Percentiles rank a stretch among this genome's conserved stretches.
Evolutionary conservation across 2,888 invertebrate genomes (phyloP).

Genomic region (Helicoverpa assulta): DNA sequence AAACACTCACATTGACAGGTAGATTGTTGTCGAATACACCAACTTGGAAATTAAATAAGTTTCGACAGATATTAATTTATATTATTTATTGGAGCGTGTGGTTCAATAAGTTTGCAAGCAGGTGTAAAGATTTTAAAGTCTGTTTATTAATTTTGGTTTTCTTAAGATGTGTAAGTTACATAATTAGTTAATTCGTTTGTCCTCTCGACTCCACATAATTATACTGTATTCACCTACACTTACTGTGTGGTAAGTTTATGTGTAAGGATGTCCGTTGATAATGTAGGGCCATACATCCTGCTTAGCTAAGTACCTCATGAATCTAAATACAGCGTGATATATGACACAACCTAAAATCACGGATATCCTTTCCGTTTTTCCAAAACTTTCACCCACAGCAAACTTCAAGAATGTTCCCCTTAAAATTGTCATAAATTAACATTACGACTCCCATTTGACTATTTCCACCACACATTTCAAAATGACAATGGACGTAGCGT

Average conservation of each 20-base stretch:
- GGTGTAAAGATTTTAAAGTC: neutral
- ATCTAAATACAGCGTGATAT: slow-evolving; percentile 15
- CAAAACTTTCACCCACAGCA: slow-evolving; percentile 53
- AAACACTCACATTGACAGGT: slow-evolving; percentile 43
- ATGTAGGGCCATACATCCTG: neutral
- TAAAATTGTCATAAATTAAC: slow-evolving; percentile 76
- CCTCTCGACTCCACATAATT: neutral
- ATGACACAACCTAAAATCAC: slow-evolving; percentile 22
- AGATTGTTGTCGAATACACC: slow-evolving; percentile 37
- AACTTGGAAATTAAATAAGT: slow-evolving; percentile 56
- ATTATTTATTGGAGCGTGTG: slow-evolving; percentile 15
- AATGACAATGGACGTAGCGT: slow-evolving; percentile 76
- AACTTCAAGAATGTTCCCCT: slow-evolving; percentile 56
- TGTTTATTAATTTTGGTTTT: neutral
- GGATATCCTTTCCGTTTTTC: slow-evolving; percentile 42
- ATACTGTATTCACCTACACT: too few species aligned
- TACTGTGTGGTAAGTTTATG: neutral
- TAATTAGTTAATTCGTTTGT: neutral
- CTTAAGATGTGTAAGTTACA: neutral
- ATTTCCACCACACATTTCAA: slow-evolving; percentile 79
- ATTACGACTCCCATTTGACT: slow-evolving; percentile 71
- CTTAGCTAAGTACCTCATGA: slow-evolving; percentile 18
- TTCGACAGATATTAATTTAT: slow-evolving; percentile 37
- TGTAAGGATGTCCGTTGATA: slow-evolving; percentile 1
- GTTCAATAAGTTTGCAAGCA: slow-evolving; percentile 20